phyloP scores from a whole-genome alignment of 1,140 invertebrate genomes.

The Agraylea sexmaculata region DNA sequence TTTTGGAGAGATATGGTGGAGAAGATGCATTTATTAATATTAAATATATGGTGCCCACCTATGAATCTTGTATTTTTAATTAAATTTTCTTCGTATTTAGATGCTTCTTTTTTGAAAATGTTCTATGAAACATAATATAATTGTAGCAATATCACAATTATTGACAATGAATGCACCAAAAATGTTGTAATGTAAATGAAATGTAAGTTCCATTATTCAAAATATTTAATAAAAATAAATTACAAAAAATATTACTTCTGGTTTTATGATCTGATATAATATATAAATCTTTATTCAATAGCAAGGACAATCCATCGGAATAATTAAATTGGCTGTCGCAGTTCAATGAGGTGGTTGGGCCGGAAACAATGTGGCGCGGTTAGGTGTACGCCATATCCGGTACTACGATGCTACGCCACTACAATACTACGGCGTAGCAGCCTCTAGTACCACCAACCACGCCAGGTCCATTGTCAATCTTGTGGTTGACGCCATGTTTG shows the following conservation, averaged over 20 bases:
- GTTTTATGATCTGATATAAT: neutral
- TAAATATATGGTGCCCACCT: conserved; percentile 94
- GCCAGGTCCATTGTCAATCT: conserved; percentile 19
- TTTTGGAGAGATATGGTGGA: conserved; percentile 79
- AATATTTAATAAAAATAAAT: neutral
- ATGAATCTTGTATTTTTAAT: conserved; percentile 83
- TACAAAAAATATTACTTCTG: neutral
- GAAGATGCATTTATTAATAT: conserved; percentile 93
- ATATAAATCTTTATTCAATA: neutral
- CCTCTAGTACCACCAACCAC: conserved; percentile 5
- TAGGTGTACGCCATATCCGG: no score
- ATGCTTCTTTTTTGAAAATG: neutral
- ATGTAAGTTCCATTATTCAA: neutral
- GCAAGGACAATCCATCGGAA: neutral
- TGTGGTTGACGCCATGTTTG: conserved; percentile 5
- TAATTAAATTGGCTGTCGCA: no score
- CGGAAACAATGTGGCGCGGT: no score
- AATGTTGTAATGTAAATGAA: neutral
- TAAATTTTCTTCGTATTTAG: conserved; percentile 25
- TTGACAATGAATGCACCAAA: neutral
- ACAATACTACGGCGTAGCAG: conserved; percentile 5
- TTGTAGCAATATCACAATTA: neutral
- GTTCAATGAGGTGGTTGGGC: no score
- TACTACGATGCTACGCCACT: neutral
- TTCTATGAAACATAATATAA: neutral